A percentile compares a stretch with the other conserved stretches of the same genome.
Conservation (phyloP, 2,797 vertebrate genomes). For the Alauda arvensis region DNA sequence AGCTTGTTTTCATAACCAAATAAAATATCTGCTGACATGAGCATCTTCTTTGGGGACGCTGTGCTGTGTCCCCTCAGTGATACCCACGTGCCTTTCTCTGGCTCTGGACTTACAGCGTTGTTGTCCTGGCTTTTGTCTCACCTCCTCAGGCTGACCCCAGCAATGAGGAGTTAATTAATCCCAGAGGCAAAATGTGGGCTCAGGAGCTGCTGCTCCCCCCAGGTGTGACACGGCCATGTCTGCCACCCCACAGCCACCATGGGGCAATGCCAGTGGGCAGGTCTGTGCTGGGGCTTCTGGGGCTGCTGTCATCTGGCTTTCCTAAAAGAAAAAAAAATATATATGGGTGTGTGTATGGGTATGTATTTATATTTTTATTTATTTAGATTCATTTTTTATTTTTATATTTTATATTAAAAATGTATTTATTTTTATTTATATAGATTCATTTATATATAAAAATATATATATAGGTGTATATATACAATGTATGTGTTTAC, state of each 20-base stretch:
- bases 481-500: background rate
- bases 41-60: background rate
- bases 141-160: background rate
- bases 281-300: background rate
- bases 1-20: background rate
- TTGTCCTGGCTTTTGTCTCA: background rate
- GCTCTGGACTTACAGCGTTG: background rate
- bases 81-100: background rate
- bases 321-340: background rate
- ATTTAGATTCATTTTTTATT: too few species aligned
- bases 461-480: too few species aligned
- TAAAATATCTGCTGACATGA: background rate
- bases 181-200: background rate
- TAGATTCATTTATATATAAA: too few species aligned
- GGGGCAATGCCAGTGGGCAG: background rate
- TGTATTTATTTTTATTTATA: too few species aligned
- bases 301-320: background rate
- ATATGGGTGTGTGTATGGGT: background rate
- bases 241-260: background rate
- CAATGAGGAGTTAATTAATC: slow-evolving; percentile 36
- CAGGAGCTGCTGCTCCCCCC: background rate
- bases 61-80: accelerated
- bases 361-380: too few species aligned
- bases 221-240: accelerated
- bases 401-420: too few species aligned